Conservation (phyloP, 1,140 invertebrate species). For the Colletes gigas region DNA sequence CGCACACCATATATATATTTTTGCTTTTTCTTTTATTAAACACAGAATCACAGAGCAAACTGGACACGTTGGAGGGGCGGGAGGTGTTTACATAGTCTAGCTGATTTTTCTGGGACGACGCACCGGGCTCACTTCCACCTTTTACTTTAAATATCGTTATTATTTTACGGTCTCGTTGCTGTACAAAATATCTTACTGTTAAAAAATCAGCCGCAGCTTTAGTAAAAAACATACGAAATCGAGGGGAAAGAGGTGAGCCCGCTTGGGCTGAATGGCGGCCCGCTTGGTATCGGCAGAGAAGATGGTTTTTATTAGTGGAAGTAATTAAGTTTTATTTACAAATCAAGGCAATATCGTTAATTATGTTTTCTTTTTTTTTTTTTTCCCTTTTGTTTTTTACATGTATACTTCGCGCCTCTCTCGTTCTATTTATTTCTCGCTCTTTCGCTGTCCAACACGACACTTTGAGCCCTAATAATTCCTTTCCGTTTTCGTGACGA, state of each 20-base stretch:
- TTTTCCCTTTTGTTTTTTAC: slow-evolving; percentile 55
- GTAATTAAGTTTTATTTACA: slow-evolving; percentile 79
- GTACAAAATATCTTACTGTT: slow-evolving; percentile 70
- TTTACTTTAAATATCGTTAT: neutral
- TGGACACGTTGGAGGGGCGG: slow-evolving; percentile 72
- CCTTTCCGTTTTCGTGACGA: slow-evolving; percentile 27
- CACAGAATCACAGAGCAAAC: slow-evolving; percentile 78
- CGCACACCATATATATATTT: slow-evolving; percentile 52
- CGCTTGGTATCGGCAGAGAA: slow-evolving; percentile 57
- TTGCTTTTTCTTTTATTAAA: slow-evolving; percentile 73
- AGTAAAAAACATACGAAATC: slow-evolving; percentile 72
- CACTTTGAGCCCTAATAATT: slow-evolving; percentile 17
- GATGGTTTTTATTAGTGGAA: slow-evolving; percentile 69
- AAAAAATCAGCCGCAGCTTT: slow-evolving; percentile 63
- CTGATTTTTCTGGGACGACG: slow-evolving; percentile 22
- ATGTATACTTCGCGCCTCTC: slow-evolving; percentile 54
- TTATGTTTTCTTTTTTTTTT: slow-evolving; percentile 57
- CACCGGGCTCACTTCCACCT: slow-evolving; percentile 37
- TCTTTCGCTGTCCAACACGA: neutral
- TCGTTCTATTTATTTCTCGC: slow-evolving; percentile 22
- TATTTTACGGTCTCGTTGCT: slow-evolving; percentile 29
- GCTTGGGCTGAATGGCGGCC: slow-evolving; percentile 41
- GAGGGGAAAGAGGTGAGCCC: slow-evolving; percentile 27
- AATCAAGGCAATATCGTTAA: slow-evolving; percentile 78
- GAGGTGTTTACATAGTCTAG: slow-evolving; percentile 59